A percentile compares a stretch with the other conserved stretches of the same genome.
These are phyloP conservation scores for Hippocampus comes DNA, from an alignment of 2,113 vertebrate species.

Conservation along the genomic window DNA sequence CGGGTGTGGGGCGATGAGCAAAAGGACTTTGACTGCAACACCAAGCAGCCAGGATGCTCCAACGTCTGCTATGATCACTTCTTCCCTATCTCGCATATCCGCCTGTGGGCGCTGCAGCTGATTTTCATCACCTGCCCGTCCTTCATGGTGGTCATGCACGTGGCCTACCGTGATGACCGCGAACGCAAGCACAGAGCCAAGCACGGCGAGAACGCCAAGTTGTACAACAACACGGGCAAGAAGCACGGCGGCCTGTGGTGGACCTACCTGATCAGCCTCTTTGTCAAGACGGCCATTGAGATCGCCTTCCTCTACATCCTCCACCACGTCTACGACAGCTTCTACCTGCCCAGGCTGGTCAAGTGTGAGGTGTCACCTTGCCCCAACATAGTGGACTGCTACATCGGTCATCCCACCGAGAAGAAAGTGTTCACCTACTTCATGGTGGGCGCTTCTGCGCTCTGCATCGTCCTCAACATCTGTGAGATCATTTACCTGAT, in stretches of 20 bases:
- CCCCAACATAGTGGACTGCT: slow-evolving; percentile 83
- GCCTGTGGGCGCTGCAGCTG: slow-evolving; percentile 78
- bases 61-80: slow-evolving; percentile 81
- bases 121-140: slow-evolving; percentile 79
- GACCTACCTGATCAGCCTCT: slow-evolving; percentile 79
- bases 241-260: slow-evolving; percentile 78
- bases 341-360: slow-evolving; percentile 78
- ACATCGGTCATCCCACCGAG: slow-evolving; percentile 81
- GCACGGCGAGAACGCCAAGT: slow-evolving; percentile 55
- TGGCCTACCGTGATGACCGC: slow-evolving; percentile 76
- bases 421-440: slow-evolving; percentile 87
- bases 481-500: slow-evolving; percentile 81
- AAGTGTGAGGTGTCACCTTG: slow-evolving; percentile 76
- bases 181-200: slow-evolving; percentile 73
- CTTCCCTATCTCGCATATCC: slow-evolving; percentile 79
- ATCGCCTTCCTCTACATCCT: slow-evolving; percentile 80
- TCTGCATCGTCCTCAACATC: slow-evolving; percentile 84
- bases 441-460: slow-evolving; percentile 79
- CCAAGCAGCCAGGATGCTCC: slow-evolving; percentile 80
- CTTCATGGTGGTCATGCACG: slow-evolving; percentile 84
- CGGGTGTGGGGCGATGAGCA: slow-evolving; percentile 83
- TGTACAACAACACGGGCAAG: slow-evolving; percentile 71
- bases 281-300: slow-evolving; percentile 80
- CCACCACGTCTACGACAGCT: slow-evolving; percentile 78
- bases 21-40: slow-evolving; percentile 85